Evolutionary conservation across 2,888 invertebrate species (phyloP).

Genomic region (Orthosia cruda): DNA sequence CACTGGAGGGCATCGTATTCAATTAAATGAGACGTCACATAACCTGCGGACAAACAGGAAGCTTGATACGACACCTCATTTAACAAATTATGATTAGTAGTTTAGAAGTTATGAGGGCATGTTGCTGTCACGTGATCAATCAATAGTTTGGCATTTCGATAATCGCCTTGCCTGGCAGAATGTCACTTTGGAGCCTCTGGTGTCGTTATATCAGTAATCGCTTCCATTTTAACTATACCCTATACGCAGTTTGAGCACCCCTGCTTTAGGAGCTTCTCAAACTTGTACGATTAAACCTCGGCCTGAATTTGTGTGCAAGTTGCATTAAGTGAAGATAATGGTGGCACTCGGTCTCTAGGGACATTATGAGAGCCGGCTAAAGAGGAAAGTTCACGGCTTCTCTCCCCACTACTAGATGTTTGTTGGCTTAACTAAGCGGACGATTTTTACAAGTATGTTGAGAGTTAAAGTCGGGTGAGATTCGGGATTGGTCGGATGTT

Average conservation of each 20-base stretch:
- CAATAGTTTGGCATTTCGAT: too few relatives aligned
- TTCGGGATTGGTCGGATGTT: constrained; percentile 5
- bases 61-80: too few relatives aligned
- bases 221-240: too few relatives aligned
- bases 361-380: constrained; percentile 59
- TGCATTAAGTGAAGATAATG: constrained; percentile 77
- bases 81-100: too few relatives aligned
- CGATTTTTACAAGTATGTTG: constrained; percentile 58
- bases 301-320: constrained; percentile 76
- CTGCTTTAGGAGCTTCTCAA: constrained; percentile 71
- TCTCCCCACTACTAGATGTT: constrained; percentile 46
- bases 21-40: too few relatives aligned
- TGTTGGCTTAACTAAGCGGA: constrained; percentile 63
- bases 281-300: constrained; percentile 78
- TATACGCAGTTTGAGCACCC: background rate
- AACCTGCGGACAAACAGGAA: too few relatives aligned
- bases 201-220: too few relatives aligned
- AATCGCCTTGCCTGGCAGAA: too few relatives aligned
- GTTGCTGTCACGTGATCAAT: too few relatives aligned
- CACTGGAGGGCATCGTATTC: too few relatives aligned
- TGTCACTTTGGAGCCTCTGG: too few relatives aligned
- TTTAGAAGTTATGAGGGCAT: too few relatives aligned
- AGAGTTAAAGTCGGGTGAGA: constrained; percentile 15
- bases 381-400: constrained; percentile 61
- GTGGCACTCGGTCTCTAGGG: constrained; percentile 70